phyloP scores from a whole-genome alignment of 2,888 invertebrate species.

The Cheiracanthium punctorium region DNA sequence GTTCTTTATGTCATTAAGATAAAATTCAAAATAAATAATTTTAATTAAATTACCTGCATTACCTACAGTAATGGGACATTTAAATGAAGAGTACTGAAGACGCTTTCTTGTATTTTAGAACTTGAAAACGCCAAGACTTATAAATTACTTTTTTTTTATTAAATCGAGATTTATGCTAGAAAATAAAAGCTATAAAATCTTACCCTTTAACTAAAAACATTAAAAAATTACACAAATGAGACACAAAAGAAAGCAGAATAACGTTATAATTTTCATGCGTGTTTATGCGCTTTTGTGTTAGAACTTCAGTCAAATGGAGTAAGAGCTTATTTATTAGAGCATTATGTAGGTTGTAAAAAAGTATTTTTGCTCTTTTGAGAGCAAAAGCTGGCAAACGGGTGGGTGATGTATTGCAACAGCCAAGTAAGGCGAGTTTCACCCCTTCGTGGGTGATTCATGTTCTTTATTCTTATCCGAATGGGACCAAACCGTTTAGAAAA shows the following conservation, averaged over 20 bases:
- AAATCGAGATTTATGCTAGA: background rate
- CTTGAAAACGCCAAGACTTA: too few relatives aligned
- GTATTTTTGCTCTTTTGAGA: background rate
- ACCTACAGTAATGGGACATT: too few relatives aligned
- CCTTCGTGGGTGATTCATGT: conserved; percentile 60
- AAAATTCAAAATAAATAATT: too few relatives aligned
- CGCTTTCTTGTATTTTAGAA: too few relatives aligned
- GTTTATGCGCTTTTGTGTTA: background rate
- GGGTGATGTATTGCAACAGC: conserved; percentile 46
- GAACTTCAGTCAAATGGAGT: background rate
- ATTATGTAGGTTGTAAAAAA: background rate
- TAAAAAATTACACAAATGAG: background rate
- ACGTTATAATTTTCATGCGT: background rate
- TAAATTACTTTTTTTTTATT: background rate
- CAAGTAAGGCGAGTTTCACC: conserved; percentile 49
- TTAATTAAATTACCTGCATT: too few relatives aligned
- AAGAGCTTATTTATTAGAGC: background rate
- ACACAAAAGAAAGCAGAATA: background rate
- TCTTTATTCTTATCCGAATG: background rate
- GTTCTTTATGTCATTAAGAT: too few relatives aligned
- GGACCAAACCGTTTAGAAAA: background rate
- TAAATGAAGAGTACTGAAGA: too few relatives aligned
- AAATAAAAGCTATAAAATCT: background rate
- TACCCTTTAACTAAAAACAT: background rate
- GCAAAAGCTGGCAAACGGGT: background rate